Conservation (phyloP, 2,888 invertebrate species). For the Andrena bucephala region DNA sequence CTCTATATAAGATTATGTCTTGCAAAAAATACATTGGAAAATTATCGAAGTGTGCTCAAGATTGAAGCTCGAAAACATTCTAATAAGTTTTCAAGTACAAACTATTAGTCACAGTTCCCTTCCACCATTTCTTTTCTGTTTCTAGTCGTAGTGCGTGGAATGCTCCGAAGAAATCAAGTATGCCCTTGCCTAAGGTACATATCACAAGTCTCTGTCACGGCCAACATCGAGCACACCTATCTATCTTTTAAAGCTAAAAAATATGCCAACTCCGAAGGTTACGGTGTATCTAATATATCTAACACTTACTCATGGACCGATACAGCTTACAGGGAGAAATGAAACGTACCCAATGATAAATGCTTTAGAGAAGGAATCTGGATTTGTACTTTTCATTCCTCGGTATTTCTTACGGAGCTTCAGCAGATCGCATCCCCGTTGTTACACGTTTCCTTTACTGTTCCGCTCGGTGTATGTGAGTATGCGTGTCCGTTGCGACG, state of each 20-base stretch:
- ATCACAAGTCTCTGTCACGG: neutral
- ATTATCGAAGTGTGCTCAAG: constrained; percentile 55
- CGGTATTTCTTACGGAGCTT: constrained; percentile 68
- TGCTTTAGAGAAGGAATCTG: constrained; percentile 69
- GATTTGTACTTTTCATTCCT: constrained; percentile 79
- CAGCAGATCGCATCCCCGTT: constrained; percentile 72
- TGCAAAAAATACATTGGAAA: constrained; percentile 44
- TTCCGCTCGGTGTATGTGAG: constrained; percentile 46
- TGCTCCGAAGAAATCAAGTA: neutral
- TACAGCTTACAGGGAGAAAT: constrained; percentile 47
- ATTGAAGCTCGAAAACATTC: constrained; percentile 32
- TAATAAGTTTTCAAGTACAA: constrained; percentile 10
- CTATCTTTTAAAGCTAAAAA: constrained; percentile 30
- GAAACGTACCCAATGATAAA: constrained; percentile 53
- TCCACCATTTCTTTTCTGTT: neutral
- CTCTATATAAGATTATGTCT: constrained; percentile 50
- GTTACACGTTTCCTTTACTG: constrained; percentile 60
- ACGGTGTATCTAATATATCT: constrained; percentile 24
- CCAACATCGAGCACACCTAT: constrained; percentile 51
- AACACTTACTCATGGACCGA: constrained; percentile 39
- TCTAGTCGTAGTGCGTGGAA: constrained; percentile 12
- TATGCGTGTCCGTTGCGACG: constrained; percentile 48
- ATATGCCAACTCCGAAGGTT: constrained; percentile 36
- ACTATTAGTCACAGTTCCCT: constrained; percentile 1
- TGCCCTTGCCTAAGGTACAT: neutral